A percentile compares a stretch with the other conserved stretches of the same genome.
Evolutionary conservation across 1,140 invertebrate genomes (phyloP).

Genomic region (Cylas formicarius): DNA sequence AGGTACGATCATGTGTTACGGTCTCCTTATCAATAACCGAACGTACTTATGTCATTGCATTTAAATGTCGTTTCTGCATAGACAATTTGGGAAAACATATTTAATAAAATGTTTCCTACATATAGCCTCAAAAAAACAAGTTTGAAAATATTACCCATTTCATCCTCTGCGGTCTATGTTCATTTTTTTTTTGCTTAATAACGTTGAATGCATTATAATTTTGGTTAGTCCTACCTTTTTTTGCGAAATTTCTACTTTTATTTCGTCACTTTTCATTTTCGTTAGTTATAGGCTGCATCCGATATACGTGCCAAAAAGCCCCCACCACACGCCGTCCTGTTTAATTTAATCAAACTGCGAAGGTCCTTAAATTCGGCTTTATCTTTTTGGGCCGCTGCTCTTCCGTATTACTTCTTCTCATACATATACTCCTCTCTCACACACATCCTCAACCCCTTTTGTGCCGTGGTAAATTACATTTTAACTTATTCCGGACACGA

Average conservation of each 20-base stretch:
- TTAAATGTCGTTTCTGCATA: too few relatives aligned
- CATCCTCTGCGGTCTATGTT: neutral
- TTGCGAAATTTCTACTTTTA: neutral
- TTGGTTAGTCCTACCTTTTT: neutral
- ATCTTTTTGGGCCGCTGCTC: slow-evolving; percentile 12
- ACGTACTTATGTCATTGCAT: too few relatives aligned
- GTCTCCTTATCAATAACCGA: too few relatives aligned
- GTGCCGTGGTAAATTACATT: too few relatives aligned
- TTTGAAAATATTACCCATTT: too few relatives aligned
- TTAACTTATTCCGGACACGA: too few relatives aligned
- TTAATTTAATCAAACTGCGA: slow-evolving; percentile 10
- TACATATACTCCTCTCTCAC: too few relatives aligned
- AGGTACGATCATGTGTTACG: too few relatives aligned
- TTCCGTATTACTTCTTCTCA: neutral
- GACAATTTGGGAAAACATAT: too few relatives aligned
- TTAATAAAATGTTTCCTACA: too few relatives aligned
- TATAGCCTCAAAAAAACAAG: too few relatives aligned
- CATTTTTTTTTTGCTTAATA: neutral
- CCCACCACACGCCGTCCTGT: slow-evolving; percentile 3
- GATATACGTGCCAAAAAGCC: neutral
- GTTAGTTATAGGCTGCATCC: neutral
- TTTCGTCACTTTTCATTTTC: neutral
- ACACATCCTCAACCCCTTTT: too few relatives aligned
- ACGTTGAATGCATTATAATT: neutral
- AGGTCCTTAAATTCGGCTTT: slow-evolving; percentile 12